A percentile compares a stretch with the other conserved stretches of the same genome.
These are phyloP conservation scores for Scelioninae gen. 2 DNA, from an alignment of 2,888 invertebrate species.

Conservation along the genomic window DNA sequence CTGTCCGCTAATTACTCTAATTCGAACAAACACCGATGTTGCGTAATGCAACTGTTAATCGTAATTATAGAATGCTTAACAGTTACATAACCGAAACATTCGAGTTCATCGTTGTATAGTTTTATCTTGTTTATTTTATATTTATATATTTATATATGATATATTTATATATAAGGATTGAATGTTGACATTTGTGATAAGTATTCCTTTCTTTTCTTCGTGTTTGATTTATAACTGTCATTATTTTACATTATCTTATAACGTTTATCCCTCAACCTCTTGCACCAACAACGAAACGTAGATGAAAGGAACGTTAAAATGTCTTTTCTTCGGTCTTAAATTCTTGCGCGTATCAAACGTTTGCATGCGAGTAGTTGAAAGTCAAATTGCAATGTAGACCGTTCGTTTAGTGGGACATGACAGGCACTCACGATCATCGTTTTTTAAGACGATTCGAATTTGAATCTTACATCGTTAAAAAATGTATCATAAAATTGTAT, in stretches of 20 bases:
- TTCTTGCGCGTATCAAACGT: neutral
- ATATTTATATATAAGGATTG: conserved; percentile 48
- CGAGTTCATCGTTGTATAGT: conserved; percentile 29
- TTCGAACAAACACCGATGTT: conserved; percentile 41
- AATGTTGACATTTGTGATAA: conserved; percentile 49
- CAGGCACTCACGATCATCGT: conserved; percentile 50
- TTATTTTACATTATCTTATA: conserved; percentile 51
- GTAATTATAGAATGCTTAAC: conserved; percentile 13
- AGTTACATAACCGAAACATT: conserved; percentile 32
- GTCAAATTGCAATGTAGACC: conserved; percentile 36
- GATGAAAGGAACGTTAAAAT: neutral
- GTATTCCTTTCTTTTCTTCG: conserved; percentile 21
- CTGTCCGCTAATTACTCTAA: conserved; percentile 42
- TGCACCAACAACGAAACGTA: conserved; percentile 1
- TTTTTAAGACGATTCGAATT: conserved; percentile 24
- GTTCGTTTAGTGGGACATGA: conserved; percentile 41
- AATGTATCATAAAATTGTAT: conserved; percentile 29
- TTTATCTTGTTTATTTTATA: conserved; percentile 39
- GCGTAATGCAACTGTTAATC: conserved; percentile 37
- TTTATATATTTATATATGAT: conserved; percentile 49
- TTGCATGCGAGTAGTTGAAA: conserved; percentile 9
- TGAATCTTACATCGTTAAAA: conserved; percentile 8
- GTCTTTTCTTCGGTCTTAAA: neutral
- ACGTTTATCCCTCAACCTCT: conserved; percentile 15
- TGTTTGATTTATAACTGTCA: conserved; percentile 43